Evolutionary conservation across 2,797 vertebrate genomes (phyloP).

Genomic region (Rhinatrema bivittatum): DNA sequence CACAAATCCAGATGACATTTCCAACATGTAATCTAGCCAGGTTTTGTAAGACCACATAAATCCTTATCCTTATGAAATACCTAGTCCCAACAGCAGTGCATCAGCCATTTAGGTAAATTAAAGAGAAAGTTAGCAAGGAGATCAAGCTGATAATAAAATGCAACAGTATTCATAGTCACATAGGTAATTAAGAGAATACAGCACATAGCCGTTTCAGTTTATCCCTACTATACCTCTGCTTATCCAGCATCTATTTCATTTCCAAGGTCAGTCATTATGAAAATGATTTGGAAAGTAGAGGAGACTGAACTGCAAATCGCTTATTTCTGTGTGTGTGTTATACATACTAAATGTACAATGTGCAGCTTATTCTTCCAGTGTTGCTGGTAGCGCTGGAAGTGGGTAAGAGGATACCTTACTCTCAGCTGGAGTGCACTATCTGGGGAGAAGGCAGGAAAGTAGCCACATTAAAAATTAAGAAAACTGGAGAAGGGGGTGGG

Average conservation of each 20-base stretch:
- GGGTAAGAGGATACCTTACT: too few relatives aligned
- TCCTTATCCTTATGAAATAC: conserved; percentile 62
- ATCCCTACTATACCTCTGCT: conserved; percentile 52
- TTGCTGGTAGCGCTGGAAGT: too few relatives aligned
- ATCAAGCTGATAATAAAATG: conserved; percentile 45
- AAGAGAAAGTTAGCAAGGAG: conserved; percentile 46
- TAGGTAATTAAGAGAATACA: conserved; percentile 45
- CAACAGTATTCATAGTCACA: conserved; percentile 44
- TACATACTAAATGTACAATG: too few relatives aligned
- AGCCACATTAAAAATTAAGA: too few relatives aligned
- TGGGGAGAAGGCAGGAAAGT: too few relatives aligned
- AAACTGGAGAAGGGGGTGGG: too few relatives aligned
- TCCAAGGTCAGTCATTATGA: conserved; percentile 52
- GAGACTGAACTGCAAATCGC: conserved; percentile 46
- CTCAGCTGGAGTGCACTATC: too few relatives aligned
- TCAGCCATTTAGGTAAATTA: conserved; percentile 69
- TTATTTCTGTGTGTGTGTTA: conserved; percentile 28
- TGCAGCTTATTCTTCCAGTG: too few relatives aligned
- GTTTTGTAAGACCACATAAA: conserved; percentile 59
- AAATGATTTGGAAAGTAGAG: conserved; percentile 46
- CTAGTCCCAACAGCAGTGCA: conserved; percentile 47
- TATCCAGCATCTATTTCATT: conserved; percentile 55
- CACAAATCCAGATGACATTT: conserved; percentile 73
- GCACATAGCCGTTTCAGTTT: conserved; percentile 54
- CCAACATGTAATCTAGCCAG: conserved; percentile 38